Evolutionary conservation across 2,113 vertebrate genomes (phyloP), one percentile per base, ranked within the genome.

Genomic region (Mugil cephalus): DNA sequence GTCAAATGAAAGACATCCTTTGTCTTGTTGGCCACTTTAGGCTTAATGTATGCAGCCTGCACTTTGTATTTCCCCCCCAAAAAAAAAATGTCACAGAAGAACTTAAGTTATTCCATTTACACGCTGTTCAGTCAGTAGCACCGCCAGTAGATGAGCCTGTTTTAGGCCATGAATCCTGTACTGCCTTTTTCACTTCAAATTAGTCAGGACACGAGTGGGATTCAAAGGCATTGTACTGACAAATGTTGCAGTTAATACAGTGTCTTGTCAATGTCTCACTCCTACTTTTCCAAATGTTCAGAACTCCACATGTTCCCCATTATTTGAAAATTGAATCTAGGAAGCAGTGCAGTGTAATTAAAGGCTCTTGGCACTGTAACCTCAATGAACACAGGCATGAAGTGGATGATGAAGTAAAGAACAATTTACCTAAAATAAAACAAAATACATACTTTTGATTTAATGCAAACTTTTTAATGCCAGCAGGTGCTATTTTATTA

Each of bases 21-120:
- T 94, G 88, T 90, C 88, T 94, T 94, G 93, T 96, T 96, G 94
- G 92, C 95, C 96, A 95, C 93, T 93, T 94, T 95, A 95, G 95
- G 90, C 88, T 94, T 92, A 94, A 93, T 88, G 67, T 83, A 75
- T 85, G 48, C 77, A 88, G 43, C 58, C 69, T 73, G 43, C 83
- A 85, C 59, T 67, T 70, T 63, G 24, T 73, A 60, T 48, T 53
- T 48, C 60, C 62, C 21, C 55, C 45, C n/a, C n/a, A n/a, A n/a
- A n/a, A n/a, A n/a, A 30, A 77, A 82, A 74, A 21, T 65, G 13
- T 48, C 85, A 74, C 55, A 58, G 9, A 65, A 64, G 45, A 83
- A 52, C 63, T 45, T 35, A 48, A 86, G 54, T 39, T 34, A 77
- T 63, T 35, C 38, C 55, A 78, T 88, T 86, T 69, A 45, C 69